phyloP scores from a whole-genome alignment of 2,888 invertebrate species.

The Nephrotoma appendiculata region DNA sequence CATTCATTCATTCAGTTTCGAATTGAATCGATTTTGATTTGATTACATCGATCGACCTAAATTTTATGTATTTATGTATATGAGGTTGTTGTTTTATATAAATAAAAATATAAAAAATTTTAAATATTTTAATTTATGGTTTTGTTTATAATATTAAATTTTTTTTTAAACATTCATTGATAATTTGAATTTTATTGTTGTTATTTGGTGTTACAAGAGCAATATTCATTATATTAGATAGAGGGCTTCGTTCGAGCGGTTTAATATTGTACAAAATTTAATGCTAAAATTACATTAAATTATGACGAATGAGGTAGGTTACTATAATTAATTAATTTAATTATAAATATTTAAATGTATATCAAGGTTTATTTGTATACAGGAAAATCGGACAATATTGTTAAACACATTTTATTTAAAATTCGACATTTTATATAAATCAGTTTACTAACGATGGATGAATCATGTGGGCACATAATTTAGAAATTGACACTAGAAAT shows the following conservation, averaged over 20 bases:
- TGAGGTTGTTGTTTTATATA: background rate
- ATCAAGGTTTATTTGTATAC: background rate
- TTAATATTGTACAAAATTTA: background rate
- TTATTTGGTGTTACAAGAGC: background rate
- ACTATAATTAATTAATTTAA: background rate
- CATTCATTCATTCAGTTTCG: background rate
- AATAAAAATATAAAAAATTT: background rate
- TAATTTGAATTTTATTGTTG: background rate
- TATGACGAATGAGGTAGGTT: background rate
- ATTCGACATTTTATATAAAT: background rate
- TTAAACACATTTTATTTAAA: background rate
- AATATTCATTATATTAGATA: background rate
- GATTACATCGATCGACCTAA: background rate
- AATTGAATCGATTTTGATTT: background rate
- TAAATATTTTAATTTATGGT: background rate
- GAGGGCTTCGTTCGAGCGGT: background rate
- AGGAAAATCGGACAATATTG: background rate
- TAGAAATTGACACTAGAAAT: background rate
- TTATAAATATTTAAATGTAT: background rate
- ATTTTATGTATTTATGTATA: background rate
- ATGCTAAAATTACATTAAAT: background rate
- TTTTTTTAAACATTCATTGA: background rate
- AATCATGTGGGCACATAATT: background rate
- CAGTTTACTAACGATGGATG: background rate
- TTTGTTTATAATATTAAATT: background rate